Percentiles rank a stretch among this genome's conserved stretches.
These are phyloP conservation scores for Spheniscus mendiculus DNA, from an alignment of 2,113 vertebrate species.

Conservation along the genomic window DNA sequence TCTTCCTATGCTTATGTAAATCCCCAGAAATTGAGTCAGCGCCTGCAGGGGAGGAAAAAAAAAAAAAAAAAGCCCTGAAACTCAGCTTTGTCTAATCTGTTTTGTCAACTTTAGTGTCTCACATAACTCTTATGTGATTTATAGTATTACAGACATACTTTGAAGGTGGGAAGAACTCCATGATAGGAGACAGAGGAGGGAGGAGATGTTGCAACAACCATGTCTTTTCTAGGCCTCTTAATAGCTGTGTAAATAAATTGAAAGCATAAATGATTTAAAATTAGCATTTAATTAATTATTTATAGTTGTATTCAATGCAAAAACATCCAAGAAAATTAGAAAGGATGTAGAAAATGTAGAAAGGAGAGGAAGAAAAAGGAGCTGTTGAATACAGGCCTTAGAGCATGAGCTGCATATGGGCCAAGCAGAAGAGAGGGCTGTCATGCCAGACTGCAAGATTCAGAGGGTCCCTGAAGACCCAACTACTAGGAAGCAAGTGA, in stretches of 20 bases:
- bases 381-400: not conserved
- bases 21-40: not conserved
- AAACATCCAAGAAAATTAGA: not conserved
- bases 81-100: not conserved
- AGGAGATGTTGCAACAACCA: rapidly evolving
- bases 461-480: not conserved
- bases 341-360: not conserved
- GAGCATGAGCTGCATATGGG: not conserved
- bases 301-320: not conserved
- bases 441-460: not conserved
- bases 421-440: not conserved
- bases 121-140: not conserved
- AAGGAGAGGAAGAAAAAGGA: not conserved
- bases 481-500: not conserved
- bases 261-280: not conserved
- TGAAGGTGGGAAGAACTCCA: not conserved
- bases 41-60: not conserved
- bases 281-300: not conserved
- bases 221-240: not conserved
- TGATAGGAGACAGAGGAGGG: rapidly evolving
- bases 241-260: not conserved
- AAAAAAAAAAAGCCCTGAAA: not conserved
- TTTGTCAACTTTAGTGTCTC: not conserved
- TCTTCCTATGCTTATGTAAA: not conserved
- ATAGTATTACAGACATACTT: not conserved